phyloP scores from a whole-genome alignment of 2,797 vertebrate genomes.

The Todus mexicanus region DNA sequence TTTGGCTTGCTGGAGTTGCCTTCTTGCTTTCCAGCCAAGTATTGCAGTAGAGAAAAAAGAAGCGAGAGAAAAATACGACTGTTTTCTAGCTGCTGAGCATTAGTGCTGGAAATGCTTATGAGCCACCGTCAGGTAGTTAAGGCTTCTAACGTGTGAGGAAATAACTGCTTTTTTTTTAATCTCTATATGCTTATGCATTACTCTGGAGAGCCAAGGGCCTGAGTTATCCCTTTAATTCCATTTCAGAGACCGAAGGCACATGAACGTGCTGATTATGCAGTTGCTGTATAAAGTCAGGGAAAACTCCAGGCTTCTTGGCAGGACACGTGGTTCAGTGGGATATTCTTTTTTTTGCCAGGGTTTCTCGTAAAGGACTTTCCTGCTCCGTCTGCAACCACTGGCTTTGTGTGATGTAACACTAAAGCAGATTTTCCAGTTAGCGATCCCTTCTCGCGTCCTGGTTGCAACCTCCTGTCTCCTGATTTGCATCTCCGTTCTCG shows the following conservation, averaged over 20 bases:
- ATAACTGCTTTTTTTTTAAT: not conserved
- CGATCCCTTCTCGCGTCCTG: not conserved
- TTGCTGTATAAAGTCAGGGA: not conserved
- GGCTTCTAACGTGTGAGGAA: not conserved
- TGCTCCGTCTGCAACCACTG: not conserved
- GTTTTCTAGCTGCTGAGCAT: not conserved
- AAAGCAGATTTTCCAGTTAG: not conserved
- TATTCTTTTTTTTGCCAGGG: not conserved
- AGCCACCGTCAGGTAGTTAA: not conserved
- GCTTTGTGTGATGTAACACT: not conserved
- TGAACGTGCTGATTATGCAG: not conserved
- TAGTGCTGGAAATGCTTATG: not conserved
- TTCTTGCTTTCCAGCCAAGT: not conserved
- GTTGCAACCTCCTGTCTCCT: not conserved
- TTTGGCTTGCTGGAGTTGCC: not conserved
- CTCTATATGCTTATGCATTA: not conserved
- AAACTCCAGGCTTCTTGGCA: not conserved
- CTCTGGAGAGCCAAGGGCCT: not conserved
- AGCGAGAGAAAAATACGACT: not conserved
- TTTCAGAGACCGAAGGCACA: not conserved
- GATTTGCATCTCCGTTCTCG: not conserved
- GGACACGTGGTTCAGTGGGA: fast-evolving
- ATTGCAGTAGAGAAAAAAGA: not conserved
- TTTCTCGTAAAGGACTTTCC: not conserved
- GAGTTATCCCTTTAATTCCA: not conserved